These are phyloP conservation scores for Pseudois nayaur DNA, from an alignment of 2,113 vertebrate species.

Conservation along the genomic window DNA sequence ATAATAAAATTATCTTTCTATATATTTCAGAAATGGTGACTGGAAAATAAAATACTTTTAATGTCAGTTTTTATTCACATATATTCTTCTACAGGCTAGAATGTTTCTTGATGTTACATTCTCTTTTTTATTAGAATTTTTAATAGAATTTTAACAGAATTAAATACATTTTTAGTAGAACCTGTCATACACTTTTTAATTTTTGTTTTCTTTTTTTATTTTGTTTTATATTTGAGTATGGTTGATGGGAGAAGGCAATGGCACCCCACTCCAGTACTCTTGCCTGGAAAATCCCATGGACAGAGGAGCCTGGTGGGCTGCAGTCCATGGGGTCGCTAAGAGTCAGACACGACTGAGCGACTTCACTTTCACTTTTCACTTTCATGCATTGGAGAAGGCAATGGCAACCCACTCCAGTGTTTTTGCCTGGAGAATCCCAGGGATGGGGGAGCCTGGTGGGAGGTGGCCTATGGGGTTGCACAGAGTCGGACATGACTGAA, in stretches of 20 bases:
- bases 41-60: not conserved
- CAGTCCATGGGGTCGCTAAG: fast-evolving
- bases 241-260: not conserved
- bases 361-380: no score
- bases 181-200: not conserved
- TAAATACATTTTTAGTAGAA: not conserved
- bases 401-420: no score
- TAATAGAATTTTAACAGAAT: not conserved
- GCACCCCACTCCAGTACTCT: no score
- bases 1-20: not conserved
- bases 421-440: no score
- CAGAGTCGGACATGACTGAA: no score
- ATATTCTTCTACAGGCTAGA: not conserved
- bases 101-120: not conserved
- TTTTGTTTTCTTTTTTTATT: not conserved
- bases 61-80: not conserved
- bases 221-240: not conserved
- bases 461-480: no score
- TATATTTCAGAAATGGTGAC: not conserved
- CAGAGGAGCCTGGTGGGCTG: no score
- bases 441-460: no score
- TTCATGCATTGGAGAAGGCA: no score
- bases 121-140: not conserved
- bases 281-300: no score
- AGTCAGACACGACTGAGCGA: fast-evolving